phyloP scores from a whole-genome alignment of 2,888 invertebrate species.

The Pristionchus fissidentatus region DNA sequence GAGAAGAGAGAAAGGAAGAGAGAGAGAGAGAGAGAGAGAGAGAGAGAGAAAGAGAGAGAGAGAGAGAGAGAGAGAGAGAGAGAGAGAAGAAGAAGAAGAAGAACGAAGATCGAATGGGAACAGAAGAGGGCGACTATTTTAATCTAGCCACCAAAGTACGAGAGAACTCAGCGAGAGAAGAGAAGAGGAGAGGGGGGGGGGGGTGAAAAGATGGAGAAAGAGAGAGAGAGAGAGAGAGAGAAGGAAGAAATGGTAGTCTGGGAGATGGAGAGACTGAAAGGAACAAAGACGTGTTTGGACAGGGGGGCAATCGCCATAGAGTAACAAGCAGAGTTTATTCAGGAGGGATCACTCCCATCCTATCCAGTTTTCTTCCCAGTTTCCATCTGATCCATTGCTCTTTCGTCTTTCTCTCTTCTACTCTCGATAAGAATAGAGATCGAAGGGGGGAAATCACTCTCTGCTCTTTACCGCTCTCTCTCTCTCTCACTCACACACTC shows the following conservation, averaged over 20 bases:
- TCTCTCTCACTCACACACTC: background rate
- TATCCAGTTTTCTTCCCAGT: background rate
- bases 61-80: background rate
- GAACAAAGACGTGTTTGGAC: background rate
- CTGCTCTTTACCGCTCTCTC: slow-evolving; percentile 20
- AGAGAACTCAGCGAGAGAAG: too few species aligned
- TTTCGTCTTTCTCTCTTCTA: slow-evolving; percentile 14
- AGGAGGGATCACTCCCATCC: background rate
- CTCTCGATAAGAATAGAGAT: slow-evolving; percentile 29
- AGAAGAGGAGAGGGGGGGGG: too few species aligned
- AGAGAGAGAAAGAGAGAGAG: too few species aligned
- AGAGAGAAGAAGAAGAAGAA: too few species aligned
- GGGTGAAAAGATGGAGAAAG: background rate
- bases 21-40: slow-evolving; percentile 23
- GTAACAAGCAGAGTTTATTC: too few species aligned
- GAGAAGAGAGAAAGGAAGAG: background rate
- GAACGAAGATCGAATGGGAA: too few species aligned
- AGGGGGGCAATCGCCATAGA: background rate
- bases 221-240: too few species aligned
- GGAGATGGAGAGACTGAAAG: too few species aligned
- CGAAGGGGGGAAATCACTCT: slow-evolving; percentile 37
- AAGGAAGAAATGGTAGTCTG: background rate
- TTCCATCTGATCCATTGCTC: slow-evolving; percentile 8
- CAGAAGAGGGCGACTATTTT: too few species aligned
- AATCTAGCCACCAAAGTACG: too few species aligned